Conservation (phyloP, 2,113 vertebrate species). For the Cacatua alba region DNA sequence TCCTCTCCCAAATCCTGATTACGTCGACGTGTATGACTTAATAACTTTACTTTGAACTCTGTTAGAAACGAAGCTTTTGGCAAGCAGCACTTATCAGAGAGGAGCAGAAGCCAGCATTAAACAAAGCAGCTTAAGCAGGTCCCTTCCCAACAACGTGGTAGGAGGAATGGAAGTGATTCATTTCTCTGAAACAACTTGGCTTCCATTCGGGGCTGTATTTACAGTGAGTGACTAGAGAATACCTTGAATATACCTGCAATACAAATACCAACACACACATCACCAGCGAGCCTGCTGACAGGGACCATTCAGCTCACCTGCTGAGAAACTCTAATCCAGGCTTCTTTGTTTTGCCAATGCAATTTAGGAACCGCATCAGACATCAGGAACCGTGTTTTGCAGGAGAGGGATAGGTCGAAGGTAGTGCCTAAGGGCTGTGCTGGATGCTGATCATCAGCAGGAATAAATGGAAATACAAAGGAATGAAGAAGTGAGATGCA, state of each 20-base stretch:
- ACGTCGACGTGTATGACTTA: background rate
- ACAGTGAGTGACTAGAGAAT: background rate
- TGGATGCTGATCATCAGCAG: background rate
- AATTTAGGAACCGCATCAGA: background rate
- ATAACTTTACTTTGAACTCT: constrained; percentile 24
- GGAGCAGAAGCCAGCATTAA: constrained; percentile 35
- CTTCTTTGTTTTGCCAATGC: background rate
- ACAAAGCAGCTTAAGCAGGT: constrained; percentile 16
- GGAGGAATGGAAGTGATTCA: background rate
- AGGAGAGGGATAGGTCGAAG: background rate
- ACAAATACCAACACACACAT: background rate
- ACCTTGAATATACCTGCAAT: background rate
- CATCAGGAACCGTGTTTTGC: background rate
- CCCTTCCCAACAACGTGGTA: background rate
- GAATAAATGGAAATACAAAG: background rate
- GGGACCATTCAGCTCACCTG: background rate
- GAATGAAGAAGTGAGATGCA: background rate
- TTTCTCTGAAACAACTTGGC: background rate
- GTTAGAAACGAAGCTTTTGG: background rate
- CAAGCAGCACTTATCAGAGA: background rate
- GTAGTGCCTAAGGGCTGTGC: background rate
- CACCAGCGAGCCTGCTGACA: background rate
- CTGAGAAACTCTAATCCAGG: background rate
- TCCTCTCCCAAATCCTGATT: background rate
- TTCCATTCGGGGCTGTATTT: background rate